Evolutionary conservation across 2,888 invertebrate species (phyloP).

Genomic region (Onthophagus sagittarius): DNA sequence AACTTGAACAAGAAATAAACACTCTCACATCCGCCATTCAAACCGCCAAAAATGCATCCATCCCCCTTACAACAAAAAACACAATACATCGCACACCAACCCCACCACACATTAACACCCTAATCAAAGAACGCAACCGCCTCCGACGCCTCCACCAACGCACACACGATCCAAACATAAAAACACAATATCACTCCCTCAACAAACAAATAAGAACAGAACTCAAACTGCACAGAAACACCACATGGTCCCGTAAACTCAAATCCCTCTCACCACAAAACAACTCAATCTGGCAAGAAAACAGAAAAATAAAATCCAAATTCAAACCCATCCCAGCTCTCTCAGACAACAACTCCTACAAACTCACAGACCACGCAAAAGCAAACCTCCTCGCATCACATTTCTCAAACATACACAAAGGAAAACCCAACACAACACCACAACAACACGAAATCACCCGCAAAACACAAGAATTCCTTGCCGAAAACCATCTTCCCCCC

Average conservation of each 20-base stretch:
- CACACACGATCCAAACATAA: neutral
- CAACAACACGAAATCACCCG: neutral
- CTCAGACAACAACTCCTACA: neutral
- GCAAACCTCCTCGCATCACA: neutral
- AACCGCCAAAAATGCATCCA: neutral
- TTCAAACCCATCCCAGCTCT: neutral
- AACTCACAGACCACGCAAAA: neutral
- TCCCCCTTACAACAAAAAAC: neutral
- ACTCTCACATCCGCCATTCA: neutral
- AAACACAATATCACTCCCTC: neutral
- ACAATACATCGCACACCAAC: neutral
- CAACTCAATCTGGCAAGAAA: neutral
- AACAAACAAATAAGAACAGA: neutral
- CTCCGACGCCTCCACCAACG: neutral
- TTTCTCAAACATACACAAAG: neutral
- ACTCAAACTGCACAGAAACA: neutral
- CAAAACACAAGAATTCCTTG: neutral
- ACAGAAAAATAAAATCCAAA: neutral
- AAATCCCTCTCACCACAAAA: neutral
- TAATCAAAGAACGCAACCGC: neutral
- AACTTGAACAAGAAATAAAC: neutral
- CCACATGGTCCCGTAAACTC: neutral
- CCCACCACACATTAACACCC: neutral
- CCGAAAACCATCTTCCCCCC: neutral
- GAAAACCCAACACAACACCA: neutral